Evolutionary conservation across 1,140 invertebrate genomes (phyloP).

Genomic region (Adelges cooleyi): DNA sequence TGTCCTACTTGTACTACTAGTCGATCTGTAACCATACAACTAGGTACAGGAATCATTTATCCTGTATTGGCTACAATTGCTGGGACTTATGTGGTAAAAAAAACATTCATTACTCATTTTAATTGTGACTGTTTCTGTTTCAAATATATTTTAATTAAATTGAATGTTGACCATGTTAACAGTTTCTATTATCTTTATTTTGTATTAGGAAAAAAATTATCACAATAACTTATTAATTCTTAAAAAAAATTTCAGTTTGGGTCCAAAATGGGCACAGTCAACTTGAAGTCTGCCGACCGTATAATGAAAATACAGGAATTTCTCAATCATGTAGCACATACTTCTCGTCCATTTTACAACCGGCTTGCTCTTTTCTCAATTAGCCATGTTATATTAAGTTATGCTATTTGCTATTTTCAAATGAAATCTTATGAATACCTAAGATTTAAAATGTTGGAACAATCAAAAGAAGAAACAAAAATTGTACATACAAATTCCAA

Average conservation of each 20-base stretch:
- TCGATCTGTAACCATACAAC: constrained; percentile 2
- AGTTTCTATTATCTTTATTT: background rate
- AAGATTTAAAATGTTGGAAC: background rate
- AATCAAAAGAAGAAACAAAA: constrained; percentile 1
- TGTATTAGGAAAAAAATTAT: background rate
- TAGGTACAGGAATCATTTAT: constrained; percentile 21
- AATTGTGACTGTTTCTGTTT: too few relatives aligned
- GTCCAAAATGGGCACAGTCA: background rate
- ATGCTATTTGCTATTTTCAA: background rate
- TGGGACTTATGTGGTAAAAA: constrained; percentile 22
- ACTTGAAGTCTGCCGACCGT: background rate
- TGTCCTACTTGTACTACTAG: constrained; percentile 16
- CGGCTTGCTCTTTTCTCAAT: constrained; percentile 1
- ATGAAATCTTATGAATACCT: constrained; percentile 5
- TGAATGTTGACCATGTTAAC: background rate
- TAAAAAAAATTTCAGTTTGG: constrained; percentile 23
- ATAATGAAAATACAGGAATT: background rate
- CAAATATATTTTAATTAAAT: too few relatives aligned
- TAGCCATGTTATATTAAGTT: constrained; percentile 10
- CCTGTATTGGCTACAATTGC: background rate
- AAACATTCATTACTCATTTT: too few relatives aligned
- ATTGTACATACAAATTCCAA: background rate
- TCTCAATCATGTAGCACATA: background rate
- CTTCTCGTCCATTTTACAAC: constrained; percentile 1
- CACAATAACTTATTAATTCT: background rate